Base-by-base conservation (phyloP, 1,140 invertebrate genomes). In the Laodelphax striatellus region DNA sequence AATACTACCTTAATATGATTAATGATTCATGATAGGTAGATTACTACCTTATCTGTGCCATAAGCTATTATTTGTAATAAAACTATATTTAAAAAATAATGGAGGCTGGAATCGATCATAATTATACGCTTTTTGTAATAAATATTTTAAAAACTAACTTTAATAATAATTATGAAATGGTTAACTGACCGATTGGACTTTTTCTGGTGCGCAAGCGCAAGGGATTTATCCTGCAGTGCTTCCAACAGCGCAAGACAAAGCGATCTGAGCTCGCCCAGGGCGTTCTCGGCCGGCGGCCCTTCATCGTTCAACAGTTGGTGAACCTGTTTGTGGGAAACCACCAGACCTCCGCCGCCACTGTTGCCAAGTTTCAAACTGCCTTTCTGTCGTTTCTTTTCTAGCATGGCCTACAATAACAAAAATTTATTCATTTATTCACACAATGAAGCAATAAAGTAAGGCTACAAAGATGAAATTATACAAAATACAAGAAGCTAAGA, bases 141-240 rank as follows among this genome's bases (percentile, higher is more conserved):
- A n/a, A n/a, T n/a, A n/a, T n/a, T n/a, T n/a, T n/a, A n/a, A n/a
- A n/a, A n/a, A n/a, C n/a, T n/a, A n/a, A n/a, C n/a, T n/a, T n/a
- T n/a, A n/a, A n/a, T n/a, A n/a, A n/a, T n/a, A n/a, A n/a, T n/a
- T 28, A 28, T 28, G 2, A 28, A 28, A 38, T 38, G 10, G 2
- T 38, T 38, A 11, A 64, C 68, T 68, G 64, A 82, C 83, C 84
- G 86, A 70, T 88, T 92, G 1, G 88, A 86, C 76, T 90, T 90
- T 64, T 86, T 85, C 67, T 92, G 88, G 75, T 92, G 88, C 50
- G 81, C 80, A 4, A 92, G 69, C 11, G 88, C 88, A 31, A 90
- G 72, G 43, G 84, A 87, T 77, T 92, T 92, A 69, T 92, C 90
- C 72, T 88, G 88, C 13, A 92, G 74, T 34, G 88, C 81, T 71